A percentile compares a stretch with the other conserved stretches of the same genome.
These are phyloP conservation scores for Prunella himalayana DNA, from an alignment of 2,113 vertebrate genomes.

Conservation along the genomic window DNA sequence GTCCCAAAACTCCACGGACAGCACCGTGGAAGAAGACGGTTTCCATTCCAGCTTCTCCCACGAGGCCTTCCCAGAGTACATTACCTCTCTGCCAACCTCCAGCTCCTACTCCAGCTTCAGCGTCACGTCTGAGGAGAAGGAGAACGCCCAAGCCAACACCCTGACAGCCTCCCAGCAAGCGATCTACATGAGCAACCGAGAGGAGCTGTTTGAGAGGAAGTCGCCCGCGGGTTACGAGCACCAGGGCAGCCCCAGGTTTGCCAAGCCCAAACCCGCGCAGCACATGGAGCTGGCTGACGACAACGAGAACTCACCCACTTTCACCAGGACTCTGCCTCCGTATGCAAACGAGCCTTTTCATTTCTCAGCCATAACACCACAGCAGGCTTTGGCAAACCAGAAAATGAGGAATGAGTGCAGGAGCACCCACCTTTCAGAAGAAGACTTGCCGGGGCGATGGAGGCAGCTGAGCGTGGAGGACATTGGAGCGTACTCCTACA, in stretches of 20 bases:
- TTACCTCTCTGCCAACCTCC: conserved; percentile 82
- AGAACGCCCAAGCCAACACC: conserved; percentile 79
- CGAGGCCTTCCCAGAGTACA: conserved; percentile 81
- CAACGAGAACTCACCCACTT: conserved; percentile 75
- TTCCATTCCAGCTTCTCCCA: conserved; percentile 83
- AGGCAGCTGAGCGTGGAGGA: conserved; percentile 89
- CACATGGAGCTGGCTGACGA: conserved; percentile 79
- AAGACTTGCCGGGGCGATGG: conserved; percentile 82
- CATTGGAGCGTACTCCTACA: conserved; percentile 83
- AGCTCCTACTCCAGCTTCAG: conserved; percentile 95
- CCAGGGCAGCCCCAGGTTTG: conserved; percentile 74
- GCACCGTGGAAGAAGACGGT: conserved; percentile 82
- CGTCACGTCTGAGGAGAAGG: conserved; percentile 87
- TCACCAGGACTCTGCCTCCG: conserved; percentile 78
- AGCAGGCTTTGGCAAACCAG: conserved; percentile 79
- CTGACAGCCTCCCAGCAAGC: conserved; percentile 89
- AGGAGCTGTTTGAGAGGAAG: conserved; percentile 82
- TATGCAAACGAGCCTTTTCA: conserved; percentile 86
- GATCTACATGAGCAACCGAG: conserved; percentile 84
- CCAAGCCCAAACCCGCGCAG: conserved; percentile 80
- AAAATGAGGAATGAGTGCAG: conserved; percentile 84
- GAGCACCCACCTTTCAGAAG: conserved; percentile 73
- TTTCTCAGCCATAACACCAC: conserved; percentile 78
- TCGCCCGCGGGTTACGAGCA: conserved; percentile 77
- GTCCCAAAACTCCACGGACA: conserved; percentile 86